phyloP scores from a whole-genome alignment of 2,888 invertebrate species.

The Myopa testacea region DNA sequence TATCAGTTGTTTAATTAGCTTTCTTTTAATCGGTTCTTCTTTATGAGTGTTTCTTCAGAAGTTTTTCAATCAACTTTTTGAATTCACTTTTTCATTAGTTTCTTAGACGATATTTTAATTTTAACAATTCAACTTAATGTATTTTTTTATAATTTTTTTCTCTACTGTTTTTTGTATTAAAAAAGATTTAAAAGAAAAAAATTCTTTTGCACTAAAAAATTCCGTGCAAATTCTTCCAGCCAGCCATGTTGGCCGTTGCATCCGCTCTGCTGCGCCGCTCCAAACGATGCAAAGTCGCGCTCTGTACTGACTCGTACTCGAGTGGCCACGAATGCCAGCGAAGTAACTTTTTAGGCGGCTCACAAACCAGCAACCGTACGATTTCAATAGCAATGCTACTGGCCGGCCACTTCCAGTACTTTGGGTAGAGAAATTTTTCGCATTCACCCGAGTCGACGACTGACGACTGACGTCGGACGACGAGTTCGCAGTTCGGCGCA shows the following conservation, averaged over 20 bases:
- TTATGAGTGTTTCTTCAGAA: too few relatives aligned
- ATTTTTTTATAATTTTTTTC: not conserved
- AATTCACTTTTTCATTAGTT: not conserved
- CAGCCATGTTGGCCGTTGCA: not conserved
- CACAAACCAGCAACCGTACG: too few relatives aligned
- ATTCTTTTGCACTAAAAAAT: not conserved
- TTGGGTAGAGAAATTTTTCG: constrained; percentile 64
- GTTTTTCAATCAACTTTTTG: not conserved
- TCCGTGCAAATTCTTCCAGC: constrained; percentile 3
- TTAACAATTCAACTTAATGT: not conserved
- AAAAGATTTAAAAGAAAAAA: too few relatives aligned
- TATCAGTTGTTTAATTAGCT: too few relatives aligned
- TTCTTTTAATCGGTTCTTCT: too few relatives aligned
- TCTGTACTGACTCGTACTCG: constrained; percentile 56
- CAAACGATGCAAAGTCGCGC: constrained; percentile 64
- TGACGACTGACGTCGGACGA: constrained; percentile 7
- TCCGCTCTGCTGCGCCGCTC: constrained; percentile 42
- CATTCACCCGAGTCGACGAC: constrained; percentile 51
- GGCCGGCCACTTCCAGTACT: too few relatives aligned
- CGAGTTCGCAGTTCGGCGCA: not conserved
- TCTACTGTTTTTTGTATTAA: not conserved
- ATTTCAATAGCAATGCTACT: too few relatives aligned
- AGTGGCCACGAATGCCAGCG: too few relatives aligned
- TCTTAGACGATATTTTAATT: not conserved
- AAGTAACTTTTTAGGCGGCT: too few relatives aligned